A percentile compares a stretch with the other conserved stretches of the same genome.
phyloP scores from a whole-genome alignment of 2,113 vertebrate genomes.

The Forbesichthys papilliferus region DNA sequence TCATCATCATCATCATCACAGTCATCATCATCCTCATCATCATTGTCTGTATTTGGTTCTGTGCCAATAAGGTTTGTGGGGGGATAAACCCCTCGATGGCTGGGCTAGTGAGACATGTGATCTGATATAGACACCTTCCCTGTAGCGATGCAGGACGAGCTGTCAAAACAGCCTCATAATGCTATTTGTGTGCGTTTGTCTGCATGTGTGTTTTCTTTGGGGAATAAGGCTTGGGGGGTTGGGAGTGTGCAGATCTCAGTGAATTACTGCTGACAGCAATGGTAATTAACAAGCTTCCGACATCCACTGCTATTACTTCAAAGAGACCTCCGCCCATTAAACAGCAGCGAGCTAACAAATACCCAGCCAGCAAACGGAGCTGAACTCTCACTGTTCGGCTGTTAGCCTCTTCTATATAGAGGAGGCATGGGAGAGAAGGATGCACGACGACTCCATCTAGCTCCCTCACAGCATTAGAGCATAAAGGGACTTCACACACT shows the following conservation, averaged over 20 bases:
- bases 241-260: conserved; percentile 40
- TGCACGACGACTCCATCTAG: conserved; percentile 21
- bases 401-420: conserved; percentile 39
- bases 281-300: conserved; percentile 61
- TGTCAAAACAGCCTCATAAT: conserved; percentile 51
- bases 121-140: conserved; percentile 27
- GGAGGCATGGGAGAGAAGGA: conserved; percentile 14
- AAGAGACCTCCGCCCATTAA: conserved; percentile 44
- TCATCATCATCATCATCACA: conserved; percentile 5
- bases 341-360: conserved; percentile 48
- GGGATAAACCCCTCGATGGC: background rate
- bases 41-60: background rate
- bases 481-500: conserved; percentile 42
- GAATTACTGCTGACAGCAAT: conserved; percentile 58
- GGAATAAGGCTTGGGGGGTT: conserved; percentile 26
- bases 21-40: background rate
- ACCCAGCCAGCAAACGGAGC: conserved; percentile 22
- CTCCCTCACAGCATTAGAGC: conserved; percentile 44
- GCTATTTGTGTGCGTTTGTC: conserved; percentile 44
- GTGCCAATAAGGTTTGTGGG: no score
- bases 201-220: conserved; percentile 50
- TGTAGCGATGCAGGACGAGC: conserved; percentile 17
- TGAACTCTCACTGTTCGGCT: conserved; percentile 34
- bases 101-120: conserved; percentile 30
- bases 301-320: conserved; percentile 55